phyloP scores from a whole-genome alignment of 92 coral and sea anemone species.

The Siderastrea siderea region DNA sequence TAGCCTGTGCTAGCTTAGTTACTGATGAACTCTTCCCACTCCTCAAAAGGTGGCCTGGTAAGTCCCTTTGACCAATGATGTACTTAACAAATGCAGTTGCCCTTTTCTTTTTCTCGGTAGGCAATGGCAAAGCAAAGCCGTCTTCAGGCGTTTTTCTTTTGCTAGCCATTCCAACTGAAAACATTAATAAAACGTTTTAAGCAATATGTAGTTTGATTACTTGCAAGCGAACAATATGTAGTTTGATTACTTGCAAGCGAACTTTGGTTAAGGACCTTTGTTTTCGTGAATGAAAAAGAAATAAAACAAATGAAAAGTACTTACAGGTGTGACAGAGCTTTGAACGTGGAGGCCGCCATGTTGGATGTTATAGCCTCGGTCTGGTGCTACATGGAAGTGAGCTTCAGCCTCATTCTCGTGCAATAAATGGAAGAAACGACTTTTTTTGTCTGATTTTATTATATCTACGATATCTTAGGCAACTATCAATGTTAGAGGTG shows the following conservation, averaged over 20 bases:
- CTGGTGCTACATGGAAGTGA: slow-evolving; percentile 54
- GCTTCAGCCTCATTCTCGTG: not conserved
- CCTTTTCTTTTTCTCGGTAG: slow-evolving; percentile 12
- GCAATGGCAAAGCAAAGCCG: slow-evolving; percentile 35
- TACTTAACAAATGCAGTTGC: not conserved
- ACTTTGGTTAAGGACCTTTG: too few relatives aligned
- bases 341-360: slow-evolving; percentile 25
- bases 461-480: too few relatives aligned
- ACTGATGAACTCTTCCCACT: not conserved
- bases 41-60: slow-evolving; percentile 5
- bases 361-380: slow-evolving; percentile 46
- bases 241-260: too few relatives aligned
- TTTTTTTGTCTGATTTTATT: too few relatives aligned
- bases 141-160: slow-evolving; percentile 15
- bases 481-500: too few relatives aligned
- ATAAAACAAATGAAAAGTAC: not conserved
- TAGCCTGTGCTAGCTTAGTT: not conserved
- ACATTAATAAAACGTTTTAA: not conserved
- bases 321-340: not conserved
- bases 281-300: not conserved
- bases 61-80: not conserved
- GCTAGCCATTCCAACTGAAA: slow-evolving; percentile 25
- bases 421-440: too few relatives aligned
- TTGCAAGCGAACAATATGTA: too few relatives aligned
- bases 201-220: too few relatives aligned